phyloP scores from a whole-genome alignment of 1,140 invertebrate species.

The Odontomachus brunneus region DNA sequence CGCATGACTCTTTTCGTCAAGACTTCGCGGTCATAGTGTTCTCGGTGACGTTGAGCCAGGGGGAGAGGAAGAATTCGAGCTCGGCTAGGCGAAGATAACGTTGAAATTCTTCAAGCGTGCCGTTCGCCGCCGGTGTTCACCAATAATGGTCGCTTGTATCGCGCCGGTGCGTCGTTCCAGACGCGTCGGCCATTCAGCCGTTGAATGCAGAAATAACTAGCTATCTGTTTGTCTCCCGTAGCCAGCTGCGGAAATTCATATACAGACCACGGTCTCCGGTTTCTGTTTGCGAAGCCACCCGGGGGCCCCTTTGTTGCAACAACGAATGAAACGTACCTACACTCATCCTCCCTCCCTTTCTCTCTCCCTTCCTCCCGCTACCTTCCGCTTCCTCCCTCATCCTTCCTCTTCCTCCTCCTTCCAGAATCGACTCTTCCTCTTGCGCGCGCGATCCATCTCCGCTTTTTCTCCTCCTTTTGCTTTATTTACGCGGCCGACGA shows the following conservation, averaged over 20 bases:
- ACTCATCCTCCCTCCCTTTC: slow-evolving; percentile 60
- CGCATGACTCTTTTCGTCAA: background rate
- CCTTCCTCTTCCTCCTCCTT: slow-evolving; percentile 41
- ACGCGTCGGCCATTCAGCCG: slow-evolving; percentile 75
- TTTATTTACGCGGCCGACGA: slow-evolving; percentile 33
- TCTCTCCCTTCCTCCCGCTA: slow-evolving; percentile 46
- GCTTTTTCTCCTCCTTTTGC: slow-evolving; percentile 27
- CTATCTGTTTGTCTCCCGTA: slow-evolving; percentile 76
- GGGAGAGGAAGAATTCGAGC: slow-evolving; percentile 44
- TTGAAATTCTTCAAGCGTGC: slow-evolving; percentile 72
- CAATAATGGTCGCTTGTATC: slow-evolving; percentile 74
- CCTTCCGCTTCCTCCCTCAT: slow-evolving; percentile 48
- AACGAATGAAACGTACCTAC: slow-evolving; percentile 74
- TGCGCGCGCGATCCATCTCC: slow-evolving; percentile 49
- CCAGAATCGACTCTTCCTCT: slow-evolving; percentile 26
- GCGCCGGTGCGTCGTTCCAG: slow-evolving; percentile 73
- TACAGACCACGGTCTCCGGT: slow-evolving; percentile 76
- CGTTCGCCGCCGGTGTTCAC: slow-evolving; percentile 55
- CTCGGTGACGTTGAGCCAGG: slow-evolving; percentile 6
- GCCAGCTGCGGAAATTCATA: slow-evolving; percentile 76
- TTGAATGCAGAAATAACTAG: slow-evolving; percentile 77
- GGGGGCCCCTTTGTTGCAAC: slow-evolving; percentile 74
- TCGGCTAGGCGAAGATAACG: slow-evolving; percentile 56
- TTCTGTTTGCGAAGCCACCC: slow-evolving; percentile 76
- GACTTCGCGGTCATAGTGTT: background rate